Percentiles rank a stretch among this genome's conserved stretches.
phyloP scores from a whole-genome alignment of 2,113 vertebrate genomes.

The Nanorana parkeri region DNA sequence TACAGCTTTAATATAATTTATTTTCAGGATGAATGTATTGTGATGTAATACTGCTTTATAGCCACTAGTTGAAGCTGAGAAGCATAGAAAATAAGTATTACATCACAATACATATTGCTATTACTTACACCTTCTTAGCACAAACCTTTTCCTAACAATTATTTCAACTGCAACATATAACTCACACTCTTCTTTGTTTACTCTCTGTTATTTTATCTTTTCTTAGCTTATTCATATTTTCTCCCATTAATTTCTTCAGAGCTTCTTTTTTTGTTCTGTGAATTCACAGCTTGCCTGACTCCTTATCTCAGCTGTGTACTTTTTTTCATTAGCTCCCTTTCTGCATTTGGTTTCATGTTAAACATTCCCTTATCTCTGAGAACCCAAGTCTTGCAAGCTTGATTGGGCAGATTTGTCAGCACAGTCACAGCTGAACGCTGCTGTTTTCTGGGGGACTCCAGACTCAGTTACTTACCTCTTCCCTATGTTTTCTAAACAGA shows the following conservation, averaged over 20 bases:
- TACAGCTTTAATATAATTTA: too few species aligned
- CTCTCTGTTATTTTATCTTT: neutral
- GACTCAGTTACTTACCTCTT: neutral
- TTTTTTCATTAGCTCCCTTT: constrained; percentile 39
- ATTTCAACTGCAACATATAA: neutral
- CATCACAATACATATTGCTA: too few species aligned
- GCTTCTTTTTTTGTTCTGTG: neutral
- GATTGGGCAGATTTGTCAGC: constrained; percentile 27
- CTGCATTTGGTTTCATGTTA: constrained; percentile 47
- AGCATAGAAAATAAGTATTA: too few species aligned
- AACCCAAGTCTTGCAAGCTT: constrained; percentile 3
- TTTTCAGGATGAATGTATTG: too few species aligned
- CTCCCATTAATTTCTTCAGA: neutral
- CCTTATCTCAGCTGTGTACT: constrained; percentile 25
- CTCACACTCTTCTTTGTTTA: neutral
- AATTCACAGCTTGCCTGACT: constrained; percentile 16
- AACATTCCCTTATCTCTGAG: constrained; percentile 31
- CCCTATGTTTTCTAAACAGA: neutral
- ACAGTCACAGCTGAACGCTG: constrained; percentile 1
- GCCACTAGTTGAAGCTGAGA: too few species aligned
- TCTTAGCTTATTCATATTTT: neutral
- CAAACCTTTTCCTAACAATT: too few species aligned
- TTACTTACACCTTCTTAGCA: too few species aligned
- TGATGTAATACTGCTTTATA: too few species aligned
- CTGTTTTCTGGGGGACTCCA: neutral